Base-by-base conservation (phyloP, 2,888 invertebrate genomes). In the Tricholauxania praeusta region DNA sequence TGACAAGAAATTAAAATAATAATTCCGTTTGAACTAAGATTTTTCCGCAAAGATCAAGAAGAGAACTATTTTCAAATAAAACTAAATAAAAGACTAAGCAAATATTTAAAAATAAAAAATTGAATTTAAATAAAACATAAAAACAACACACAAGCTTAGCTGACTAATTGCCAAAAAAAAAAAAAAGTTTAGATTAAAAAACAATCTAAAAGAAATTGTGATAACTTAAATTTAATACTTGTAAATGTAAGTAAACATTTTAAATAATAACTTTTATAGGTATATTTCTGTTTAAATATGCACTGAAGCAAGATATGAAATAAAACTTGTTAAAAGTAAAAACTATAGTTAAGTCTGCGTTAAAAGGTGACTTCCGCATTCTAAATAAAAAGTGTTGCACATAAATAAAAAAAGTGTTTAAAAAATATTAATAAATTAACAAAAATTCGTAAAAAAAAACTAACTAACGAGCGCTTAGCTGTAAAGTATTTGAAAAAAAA, bases 121-220 rank as follows among this genome's bases (percentile, higher is more conserved):
- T 74, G 65, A 76, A 74, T 71, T 72, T 59, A 48, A 52, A 69
- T 72, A 55, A 64, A 64, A 77, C 77, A 78, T 78, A 76, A 51
- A n/a, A 74, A 71, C 71, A 76, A 72, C 74, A 72, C 74, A 75
- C 60, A 63, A 72, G 62, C 72, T n/a, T 39, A 39, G 10, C 39
- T 39, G 8, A 39, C 14, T 15, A 39, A 60, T 60, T 60, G 32
- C 14, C 12, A 32, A 28, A 3, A 32, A 60, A 60, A 12, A 32
- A 60, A 32, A 60, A 60, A 60, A 10, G 14, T 14, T 3, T 48
- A 76, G 55, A n/a, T 64, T 32, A 57, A 70, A 53, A 59, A 60
- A 59, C 14, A 53, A 66, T 7, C 55, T 64, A 60, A 74, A 71
- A 79, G 71, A 81, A 77, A 66, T 68, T 68, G 68, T 68, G 68